Evolutionary conservation across 2,888 invertebrate species (phyloP).

Genomic region (Dascillus cervinus): DNA sequence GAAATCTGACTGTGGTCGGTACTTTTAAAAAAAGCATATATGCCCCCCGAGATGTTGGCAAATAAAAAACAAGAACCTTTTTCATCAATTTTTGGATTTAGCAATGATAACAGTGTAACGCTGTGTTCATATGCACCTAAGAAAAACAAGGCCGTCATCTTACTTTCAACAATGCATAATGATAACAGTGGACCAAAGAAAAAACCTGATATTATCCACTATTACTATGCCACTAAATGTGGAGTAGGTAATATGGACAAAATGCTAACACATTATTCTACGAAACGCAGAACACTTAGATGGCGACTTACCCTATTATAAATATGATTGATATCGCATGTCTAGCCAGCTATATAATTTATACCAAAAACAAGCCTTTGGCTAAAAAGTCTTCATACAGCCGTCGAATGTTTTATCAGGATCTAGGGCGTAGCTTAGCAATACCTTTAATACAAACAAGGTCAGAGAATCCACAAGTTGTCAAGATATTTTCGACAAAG

Average conservation of each 20-base stretch:
- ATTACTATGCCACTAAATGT: slow-evolving; percentile 20
- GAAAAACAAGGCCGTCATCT: slow-evolving; percentile 18
- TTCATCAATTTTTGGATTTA: slow-evolving; percentile 15
- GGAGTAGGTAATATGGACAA: slow-evolving; percentile 20
- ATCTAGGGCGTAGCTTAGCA: slow-evolving; percentile 6
- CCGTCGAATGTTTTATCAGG: slow-evolving; percentile 4
- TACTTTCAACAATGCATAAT: slow-evolving; percentile 21
- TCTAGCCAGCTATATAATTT: slow-evolving; percentile 6
- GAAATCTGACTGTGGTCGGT: slow-evolving; percentile 15
- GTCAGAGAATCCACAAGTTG: slow-evolving; percentile 1
- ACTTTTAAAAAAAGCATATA: slow-evolving; percentile 10
- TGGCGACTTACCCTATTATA: slow-evolving; percentile 12
- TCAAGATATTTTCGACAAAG: slow-evolving; percentile 4
- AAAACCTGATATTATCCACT: slow-evolving; percentile 20
- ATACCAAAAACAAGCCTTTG: slow-evolving; percentile 4
- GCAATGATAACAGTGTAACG: slow-evolving; percentile 11
- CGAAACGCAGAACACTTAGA: slow-evolving; percentile 13
- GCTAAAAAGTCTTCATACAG: slow-evolving; percentile 3
- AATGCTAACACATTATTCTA: slow-evolving; percentile 16
- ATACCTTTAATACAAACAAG: slow-evolving; percentile 3
- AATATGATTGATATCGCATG: slow-evolving; percentile 6
- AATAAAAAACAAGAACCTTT: slow-evolving; percentile 9
- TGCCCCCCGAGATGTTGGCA: slow-evolving; percentile 14
- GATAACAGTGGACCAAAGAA: slow-evolving; percentile 8
- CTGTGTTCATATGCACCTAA: slow-evolving; percentile 8